Evolutionary conservation across 2,113 vertebrate genomes (phyloP).

Genomic region (Elachura formosa): DNA sequence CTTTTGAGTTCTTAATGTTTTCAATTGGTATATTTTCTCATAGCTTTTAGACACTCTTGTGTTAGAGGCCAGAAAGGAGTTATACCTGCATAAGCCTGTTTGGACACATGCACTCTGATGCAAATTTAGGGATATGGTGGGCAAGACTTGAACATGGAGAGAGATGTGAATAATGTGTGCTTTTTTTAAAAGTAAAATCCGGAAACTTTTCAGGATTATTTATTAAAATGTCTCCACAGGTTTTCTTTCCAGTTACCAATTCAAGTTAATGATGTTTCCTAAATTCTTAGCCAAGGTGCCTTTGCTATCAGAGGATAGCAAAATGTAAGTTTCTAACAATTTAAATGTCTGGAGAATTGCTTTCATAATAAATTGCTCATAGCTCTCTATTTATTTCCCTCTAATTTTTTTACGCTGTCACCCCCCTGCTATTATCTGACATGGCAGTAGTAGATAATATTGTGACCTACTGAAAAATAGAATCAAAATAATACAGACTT

Average conservation of each 20-base stretch:
- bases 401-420: neutral
- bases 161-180: neutral
- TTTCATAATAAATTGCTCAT: neutral
- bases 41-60: neutral
- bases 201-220: neutral
- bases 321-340: neutral
- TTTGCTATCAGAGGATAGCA: neutral
- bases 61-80: neutral
- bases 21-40: neutral
- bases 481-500: neutral
- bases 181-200: neutral
- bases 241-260: neutral
- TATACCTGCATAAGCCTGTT: neutral
- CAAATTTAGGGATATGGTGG: neutral
- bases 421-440: neutral
- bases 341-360: neutral
- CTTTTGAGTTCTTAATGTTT: slow-evolving; percentile 4
- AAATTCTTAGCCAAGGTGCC: neutral
- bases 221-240: neutral
- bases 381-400: neutral
- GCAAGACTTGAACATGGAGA: neutral
- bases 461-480: neutral
- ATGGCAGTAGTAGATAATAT: neutral
- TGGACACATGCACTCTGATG: neutral
- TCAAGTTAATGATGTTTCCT: neutral